phyloP scores from a whole-genome alignment of 2,113 vertebrate species.

The Melanostigma gelatinosum region DNA sequence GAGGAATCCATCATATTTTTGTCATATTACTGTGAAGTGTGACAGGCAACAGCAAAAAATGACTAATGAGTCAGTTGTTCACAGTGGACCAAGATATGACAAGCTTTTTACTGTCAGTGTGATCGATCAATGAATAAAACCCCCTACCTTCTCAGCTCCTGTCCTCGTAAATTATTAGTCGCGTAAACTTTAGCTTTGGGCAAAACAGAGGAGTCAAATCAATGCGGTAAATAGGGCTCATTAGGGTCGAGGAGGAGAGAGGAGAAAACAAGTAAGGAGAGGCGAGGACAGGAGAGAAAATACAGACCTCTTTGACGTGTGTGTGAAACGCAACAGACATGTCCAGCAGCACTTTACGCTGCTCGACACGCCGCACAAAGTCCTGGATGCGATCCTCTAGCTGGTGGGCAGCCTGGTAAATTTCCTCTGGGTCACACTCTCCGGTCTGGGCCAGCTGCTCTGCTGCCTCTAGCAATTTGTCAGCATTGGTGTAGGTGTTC shows the following conservation, averaged over 20 bases:
- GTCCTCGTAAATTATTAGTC: neutral
- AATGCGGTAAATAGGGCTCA: conserved; percentile 5
- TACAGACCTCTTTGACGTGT: conserved; percentile 94
- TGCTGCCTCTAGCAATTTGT: conserved; percentile 95
- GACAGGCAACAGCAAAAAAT: neutral
- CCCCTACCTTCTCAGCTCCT: neutral
- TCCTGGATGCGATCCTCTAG: conserved; percentile 97
- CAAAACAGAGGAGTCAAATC: neutral
- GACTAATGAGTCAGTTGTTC: neutral
- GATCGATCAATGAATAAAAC: neutral
- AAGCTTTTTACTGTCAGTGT: neutral
- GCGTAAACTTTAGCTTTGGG: neutral
- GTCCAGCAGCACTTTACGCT: conserved; percentile 95
- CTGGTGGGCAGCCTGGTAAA: conserved; percentile 98
- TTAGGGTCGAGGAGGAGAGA: neutral
- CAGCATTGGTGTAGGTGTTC: conserved; percentile 99
- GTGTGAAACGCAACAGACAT: conserved; percentile 99
- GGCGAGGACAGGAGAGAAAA: neutral
- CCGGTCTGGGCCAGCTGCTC: conserved; percentile 98
- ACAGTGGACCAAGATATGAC: neutral
- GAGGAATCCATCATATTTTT: neutral
- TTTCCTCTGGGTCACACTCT: conserved; percentile 98
- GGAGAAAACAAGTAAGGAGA: neutral
- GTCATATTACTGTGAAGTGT: neutral
- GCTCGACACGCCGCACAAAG: conserved; percentile 96